Evolutionary conservation across 2,888 invertebrate species (phyloP).

Genomic region (Chamaedrilus cognettii): DNA sequence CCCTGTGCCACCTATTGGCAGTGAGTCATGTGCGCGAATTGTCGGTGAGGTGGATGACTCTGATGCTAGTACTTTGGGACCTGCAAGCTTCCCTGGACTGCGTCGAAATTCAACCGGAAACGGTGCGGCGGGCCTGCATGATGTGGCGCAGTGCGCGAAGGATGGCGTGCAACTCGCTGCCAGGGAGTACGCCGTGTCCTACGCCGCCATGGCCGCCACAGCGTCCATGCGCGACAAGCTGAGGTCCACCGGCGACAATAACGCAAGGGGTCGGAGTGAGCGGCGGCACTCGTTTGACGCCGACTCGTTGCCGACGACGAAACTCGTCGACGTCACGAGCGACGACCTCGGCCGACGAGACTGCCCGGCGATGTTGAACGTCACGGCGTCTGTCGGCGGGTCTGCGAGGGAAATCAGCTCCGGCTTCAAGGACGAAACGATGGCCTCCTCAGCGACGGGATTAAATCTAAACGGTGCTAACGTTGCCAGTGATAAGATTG

Average conservation of each 20-base stretch:
- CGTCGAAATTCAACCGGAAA: conserved; percentile 5
- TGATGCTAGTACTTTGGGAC: too few species aligned
- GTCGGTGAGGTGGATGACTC: too few species aligned
- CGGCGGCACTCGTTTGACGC: conserved; percentile 1
- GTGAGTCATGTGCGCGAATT: too few species aligned
- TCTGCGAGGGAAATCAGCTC: too few species aligned
- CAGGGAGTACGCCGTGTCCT: not conserved
- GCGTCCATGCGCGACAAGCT: too few species aligned
- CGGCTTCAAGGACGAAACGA: too few species aligned
- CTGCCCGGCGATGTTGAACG: not conserved
- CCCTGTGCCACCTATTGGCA: too few species aligned
- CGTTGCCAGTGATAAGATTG: too few species aligned
- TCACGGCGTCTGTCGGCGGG: too few species aligned
- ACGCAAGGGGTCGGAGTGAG: not conserved
- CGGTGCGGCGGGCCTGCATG: not conserved
- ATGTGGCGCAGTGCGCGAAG: not conserved
- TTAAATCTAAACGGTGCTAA: too few species aligned
- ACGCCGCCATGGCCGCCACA: conserved; percentile 1
- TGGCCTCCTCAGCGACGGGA: too few species aligned
- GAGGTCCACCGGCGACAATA: not conserved
- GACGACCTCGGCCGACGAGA: not conserved
- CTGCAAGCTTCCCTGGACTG: not conserved
- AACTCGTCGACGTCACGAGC: not conserved
- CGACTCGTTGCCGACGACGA: not conserved
- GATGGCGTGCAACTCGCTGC: not conserved